Evolutionary conservation across 2,113 vertebrate species (phyloP).

Genomic region (Echinops telfairi): DNA sequence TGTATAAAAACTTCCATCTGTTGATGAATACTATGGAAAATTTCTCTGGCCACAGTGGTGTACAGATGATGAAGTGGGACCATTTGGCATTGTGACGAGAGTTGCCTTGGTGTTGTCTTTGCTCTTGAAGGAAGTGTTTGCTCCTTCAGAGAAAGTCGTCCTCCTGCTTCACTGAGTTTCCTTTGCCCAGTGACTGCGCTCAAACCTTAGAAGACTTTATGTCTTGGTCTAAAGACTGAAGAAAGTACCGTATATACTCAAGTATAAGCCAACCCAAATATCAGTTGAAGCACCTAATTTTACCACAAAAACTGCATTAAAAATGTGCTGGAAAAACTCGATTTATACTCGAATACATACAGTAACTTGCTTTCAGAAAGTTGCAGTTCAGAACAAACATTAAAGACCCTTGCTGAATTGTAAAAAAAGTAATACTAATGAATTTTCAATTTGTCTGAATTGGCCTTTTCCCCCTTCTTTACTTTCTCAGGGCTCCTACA

Average conservation of each 20-base stretch:
- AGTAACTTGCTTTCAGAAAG: conserved; percentile 20
- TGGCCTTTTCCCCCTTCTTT: background rate
- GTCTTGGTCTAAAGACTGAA: conserved; percentile 41
- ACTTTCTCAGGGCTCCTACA: conserved; percentile 54
- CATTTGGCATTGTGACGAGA: background rate
- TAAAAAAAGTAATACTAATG: conserved; percentile 6
- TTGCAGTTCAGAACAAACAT: background rate
- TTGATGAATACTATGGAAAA: background rate
- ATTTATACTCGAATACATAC: too few species aligned
- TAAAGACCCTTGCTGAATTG: conserved; percentile 2
- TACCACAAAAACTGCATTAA: too few species aligned
- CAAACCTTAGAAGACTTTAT: background rate
- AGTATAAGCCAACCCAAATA: too few species aligned
- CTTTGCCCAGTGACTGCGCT: background rate
- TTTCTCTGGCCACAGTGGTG: background rate
- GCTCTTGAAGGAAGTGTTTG: background rate
- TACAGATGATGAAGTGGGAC: background rate
- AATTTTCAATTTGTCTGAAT: conserved; percentile 38
- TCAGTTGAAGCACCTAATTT: too few species aligned
- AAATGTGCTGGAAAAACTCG: too few species aligned
- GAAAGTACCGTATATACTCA: background rate
- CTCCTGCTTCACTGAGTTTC: background rate
- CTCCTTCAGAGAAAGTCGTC: background rate
- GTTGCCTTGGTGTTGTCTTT: background rate
- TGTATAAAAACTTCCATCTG: background rate